Base-by-base conservation (phyloP, 1,140 invertebrate genomes). In the Tachypleus tridentatus region DNA sequence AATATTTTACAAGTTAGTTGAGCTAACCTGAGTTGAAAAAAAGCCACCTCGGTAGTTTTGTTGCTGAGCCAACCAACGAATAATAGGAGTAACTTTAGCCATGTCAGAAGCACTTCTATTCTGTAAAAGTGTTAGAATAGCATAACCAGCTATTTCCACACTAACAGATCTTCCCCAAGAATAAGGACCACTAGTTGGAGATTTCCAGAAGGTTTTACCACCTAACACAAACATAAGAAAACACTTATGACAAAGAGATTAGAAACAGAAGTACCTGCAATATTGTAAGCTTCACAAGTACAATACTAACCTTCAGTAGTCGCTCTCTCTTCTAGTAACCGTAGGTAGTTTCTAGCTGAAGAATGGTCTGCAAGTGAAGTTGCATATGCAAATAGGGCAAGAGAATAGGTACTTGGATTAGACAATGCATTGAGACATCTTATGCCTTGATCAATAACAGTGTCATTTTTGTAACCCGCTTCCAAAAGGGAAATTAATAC, bases 81-180 rank as follows among this genome's bases (percentile, higher is more conserved):
- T 74, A 3, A 83, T 81, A 62, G 82, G 82, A 54, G 82, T 73
- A 4, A 80, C 77, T 29, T 78, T 74, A 80, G 74, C 64, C 83
- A 29, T 29, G 29, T 29, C 29, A 29, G 79, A 70, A 86, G 81
- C 4, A 82, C 80, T 78, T 8, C 82, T 80, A 10, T 82, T 73
- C 72, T 82, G 80, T 10, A 87, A 72, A 11, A 84, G 77, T 5
- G 86, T 81, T 54, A 90, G 73, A 48, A 90, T 72, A 4, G 81
- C 84, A 71, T 91, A 91, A 0, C 87, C 80, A 3, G 87, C 88
- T 70, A 87, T 87, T 76, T 92, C 88, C 49, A 91, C 82, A 72
- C 82, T 81, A 8, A 63, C 6, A 10, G 61, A 48, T 52, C 11
- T 60, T 60, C 51, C 59, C 59, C 11, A 52, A 57, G 11, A 10